Evolutionary conservation across 2,888 invertebrate species (phyloP).

Genomic region (Bruchidius siliquastri): DNA sequence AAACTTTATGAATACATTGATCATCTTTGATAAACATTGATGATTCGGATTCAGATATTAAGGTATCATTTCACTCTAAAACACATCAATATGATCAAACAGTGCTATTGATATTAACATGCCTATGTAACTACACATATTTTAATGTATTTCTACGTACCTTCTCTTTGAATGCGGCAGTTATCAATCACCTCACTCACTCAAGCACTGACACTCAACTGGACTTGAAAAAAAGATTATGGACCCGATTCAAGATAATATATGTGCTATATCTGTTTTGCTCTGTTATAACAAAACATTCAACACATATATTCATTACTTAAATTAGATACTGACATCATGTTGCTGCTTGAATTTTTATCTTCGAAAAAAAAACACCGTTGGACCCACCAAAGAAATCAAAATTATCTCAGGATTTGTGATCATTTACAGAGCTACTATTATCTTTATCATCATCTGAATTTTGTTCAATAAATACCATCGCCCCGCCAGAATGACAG

Average conservation of each 20-base stretch:
- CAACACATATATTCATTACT: neutral
- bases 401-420: neutral
- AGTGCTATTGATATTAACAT: no score
- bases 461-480: no score
- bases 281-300: neutral
- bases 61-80: no score
- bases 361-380: neutral
- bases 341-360: neutral
- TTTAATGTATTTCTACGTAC: no score
- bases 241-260: neutral
- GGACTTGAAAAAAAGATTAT: neutral
- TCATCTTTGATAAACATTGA: no score
- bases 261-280: neutral
- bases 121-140: no score
- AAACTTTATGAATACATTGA: no score
- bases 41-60: no score
- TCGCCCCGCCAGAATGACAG: no score
- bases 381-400: neutral
- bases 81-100: no score
- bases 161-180: neutral
- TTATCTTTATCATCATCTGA: neutral
- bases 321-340: neutral
- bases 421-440: neutral
- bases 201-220: neutral
- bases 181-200: neutral